Evolutionary conservation across 2,113 vertebrate genomes (phyloP).

Genomic region (Australoheros scitulus): DNA sequence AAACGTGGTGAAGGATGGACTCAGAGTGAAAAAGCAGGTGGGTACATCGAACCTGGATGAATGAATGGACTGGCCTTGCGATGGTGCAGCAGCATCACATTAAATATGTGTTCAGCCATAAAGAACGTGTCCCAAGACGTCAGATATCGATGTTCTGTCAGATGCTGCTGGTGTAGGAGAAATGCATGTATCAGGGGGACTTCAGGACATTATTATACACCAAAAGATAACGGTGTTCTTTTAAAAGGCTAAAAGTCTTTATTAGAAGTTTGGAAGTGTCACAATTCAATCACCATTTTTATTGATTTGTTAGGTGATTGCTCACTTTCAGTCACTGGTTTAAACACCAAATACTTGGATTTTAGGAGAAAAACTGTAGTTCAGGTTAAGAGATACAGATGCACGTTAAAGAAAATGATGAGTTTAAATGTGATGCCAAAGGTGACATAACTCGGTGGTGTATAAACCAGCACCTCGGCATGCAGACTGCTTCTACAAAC

Average conservation of each 20-base stretch:
- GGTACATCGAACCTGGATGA: background rate
- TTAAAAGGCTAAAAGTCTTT: background rate
- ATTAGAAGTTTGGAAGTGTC: background rate
- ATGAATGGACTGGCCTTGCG: background rate
- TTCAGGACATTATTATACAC: background rate
- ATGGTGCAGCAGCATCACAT: fast-evolving
- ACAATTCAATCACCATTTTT: background rate
- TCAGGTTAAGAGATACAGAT: background rate
- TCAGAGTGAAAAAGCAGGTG: too few species aligned
- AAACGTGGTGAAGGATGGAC: too few species aligned
- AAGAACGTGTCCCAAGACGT: background rate
- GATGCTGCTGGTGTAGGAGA: background rate
- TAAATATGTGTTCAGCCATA: background rate
- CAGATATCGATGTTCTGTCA: background rate
- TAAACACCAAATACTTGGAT: background rate
- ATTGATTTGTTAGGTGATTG: background rate
- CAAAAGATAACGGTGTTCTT: background rate
- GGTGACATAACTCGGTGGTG: background rate
- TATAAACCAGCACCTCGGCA: too few species aligned
- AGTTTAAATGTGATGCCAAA: fast-evolving
- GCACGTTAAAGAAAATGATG: background rate
- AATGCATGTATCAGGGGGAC: background rate
- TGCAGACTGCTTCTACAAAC: too few species aligned
- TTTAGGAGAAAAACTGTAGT: background rate
- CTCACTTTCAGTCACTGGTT: background rate